Conservation (phyloP, 2,888 invertebrate genomes). For the Coenonympha glycerion region DNA sequence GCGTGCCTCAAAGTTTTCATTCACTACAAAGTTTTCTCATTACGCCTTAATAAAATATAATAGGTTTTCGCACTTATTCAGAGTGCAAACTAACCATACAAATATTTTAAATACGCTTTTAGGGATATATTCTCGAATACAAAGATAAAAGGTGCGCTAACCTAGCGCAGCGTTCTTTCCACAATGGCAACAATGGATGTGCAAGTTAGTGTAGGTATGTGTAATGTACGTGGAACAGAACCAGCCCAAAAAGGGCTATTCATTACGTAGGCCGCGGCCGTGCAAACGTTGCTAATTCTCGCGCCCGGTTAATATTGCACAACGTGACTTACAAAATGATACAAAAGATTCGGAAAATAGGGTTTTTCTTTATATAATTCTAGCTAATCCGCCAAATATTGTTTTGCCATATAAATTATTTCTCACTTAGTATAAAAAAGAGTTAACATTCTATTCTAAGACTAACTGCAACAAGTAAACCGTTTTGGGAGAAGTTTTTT, state of each 20-base stretch:
- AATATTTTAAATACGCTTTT: neutral
- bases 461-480: too few relatives aligned
- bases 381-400: neutral
- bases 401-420: too few relatives aligned
- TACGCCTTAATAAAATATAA: too few relatives aligned
- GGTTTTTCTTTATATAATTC: neutral
- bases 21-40: too few relatives aligned
- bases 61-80: too few relatives aligned
- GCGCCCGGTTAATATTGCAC: neutral
- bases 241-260: constrained; percentile 2
- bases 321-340: neutral
- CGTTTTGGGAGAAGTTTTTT: too few relatives aligned
- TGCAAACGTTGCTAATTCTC: constrained; percentile 1
- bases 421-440: too few relatives aligned
- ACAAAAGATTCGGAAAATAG: neutral
- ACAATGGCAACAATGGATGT: constrained; percentile 4
- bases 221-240: constrained; percentile 2
- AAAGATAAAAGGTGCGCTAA: neutral
- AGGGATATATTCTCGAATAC: neutral
- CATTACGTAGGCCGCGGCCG: neutral
- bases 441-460: too few relatives aligned
- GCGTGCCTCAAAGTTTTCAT: too few relatives aligned
- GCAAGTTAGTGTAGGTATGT: neutral
- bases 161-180: neutral
- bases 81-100: neutral